Evolutionary conservation across 2,888 invertebrate species (phyloP).

Genomic region (Balanococcus diminutus): DNA sequence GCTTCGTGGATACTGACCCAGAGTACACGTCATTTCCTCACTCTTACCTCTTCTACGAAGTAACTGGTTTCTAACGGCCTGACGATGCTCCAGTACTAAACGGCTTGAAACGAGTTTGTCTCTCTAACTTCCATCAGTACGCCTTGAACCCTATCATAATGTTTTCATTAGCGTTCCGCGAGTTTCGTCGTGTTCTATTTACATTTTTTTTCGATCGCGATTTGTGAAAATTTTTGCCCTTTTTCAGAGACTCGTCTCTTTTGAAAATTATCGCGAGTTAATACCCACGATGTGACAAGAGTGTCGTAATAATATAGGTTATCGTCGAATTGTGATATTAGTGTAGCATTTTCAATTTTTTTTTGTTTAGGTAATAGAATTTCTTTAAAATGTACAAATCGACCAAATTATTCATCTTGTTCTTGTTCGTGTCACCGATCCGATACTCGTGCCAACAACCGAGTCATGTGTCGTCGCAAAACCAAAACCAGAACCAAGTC

Average conservation of each 20-base stretch:
- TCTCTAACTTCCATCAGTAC: slow-evolving; percentile 39
- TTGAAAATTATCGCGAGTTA: neutral
- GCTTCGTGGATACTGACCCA: slow-evolving; percentile 14
- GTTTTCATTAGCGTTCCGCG: neutral
- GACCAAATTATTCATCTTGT: slow-evolving; percentile 8
- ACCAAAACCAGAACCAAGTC: neutral
- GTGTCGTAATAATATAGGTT: neutral
- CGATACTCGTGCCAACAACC: neutral
- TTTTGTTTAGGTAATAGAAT: neutral
- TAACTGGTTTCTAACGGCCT: slow-evolving; percentile 22
- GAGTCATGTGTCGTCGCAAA: neutral
- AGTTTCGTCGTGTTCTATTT: slow-evolving; percentile 34
- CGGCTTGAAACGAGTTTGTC: neutral
- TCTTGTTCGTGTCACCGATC: slow-evolving; percentile 28
- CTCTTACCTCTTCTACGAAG: slow-evolving; percentile 59
- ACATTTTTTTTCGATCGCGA: slow-evolving; percentile 8
- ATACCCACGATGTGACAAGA: neutral
- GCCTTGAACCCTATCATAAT: slow-evolving; percentile 38
- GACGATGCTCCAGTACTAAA: slow-evolving; percentile 31
- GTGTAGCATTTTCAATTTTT: neutral
- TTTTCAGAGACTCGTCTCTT: neutral
- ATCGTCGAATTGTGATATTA: slow-evolving; percentile 14
- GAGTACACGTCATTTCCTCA: slow-evolving; percentile 57
- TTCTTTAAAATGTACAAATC: slow-evolving; percentile 27
- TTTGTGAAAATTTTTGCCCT: neutral